Conservation (phyloP, 2,888 invertebrate genomes). For the Yponomeuta cagnagella region DNA sequence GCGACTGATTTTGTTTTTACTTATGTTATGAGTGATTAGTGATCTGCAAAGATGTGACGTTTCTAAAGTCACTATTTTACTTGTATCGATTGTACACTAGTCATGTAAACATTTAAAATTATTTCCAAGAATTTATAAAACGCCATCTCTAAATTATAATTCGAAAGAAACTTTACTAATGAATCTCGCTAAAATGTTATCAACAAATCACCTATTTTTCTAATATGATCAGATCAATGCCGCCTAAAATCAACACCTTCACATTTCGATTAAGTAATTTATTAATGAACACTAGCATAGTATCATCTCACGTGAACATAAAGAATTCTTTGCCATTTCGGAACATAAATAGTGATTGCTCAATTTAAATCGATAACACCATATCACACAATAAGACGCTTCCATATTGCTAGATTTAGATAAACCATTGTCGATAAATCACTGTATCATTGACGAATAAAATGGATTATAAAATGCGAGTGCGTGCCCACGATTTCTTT, state of each 20-base stretch:
- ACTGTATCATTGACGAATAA: constrained; percentile 7
- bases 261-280: background rate
- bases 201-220: constrained; percentile 4
- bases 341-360: constrained; percentile 31
- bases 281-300: background rate
- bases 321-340: background rate
- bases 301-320: background rate
- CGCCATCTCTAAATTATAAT: background rate
- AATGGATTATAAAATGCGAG: background rate
- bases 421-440: constrained; percentile 18
- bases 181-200: background rate
- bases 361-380: constrained; percentile 40
- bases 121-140: background rate
- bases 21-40: background rate
- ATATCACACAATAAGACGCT: constrained; percentile 42
- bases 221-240: constrained; percentile 4
- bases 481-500: background rate
- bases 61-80: background rate
- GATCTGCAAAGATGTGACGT: background rate
- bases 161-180: background rate
- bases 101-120: constrained; percentile 5
- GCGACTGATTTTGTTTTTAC: constrained; percentile 22
- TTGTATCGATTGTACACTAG: constrained; percentile 4
- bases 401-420: constrained; percentile 45
- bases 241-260: constrained; percentile 10